Conservation (phyloP, 2,113 vertebrate species). For the Pelusios castaneus region DNA sequence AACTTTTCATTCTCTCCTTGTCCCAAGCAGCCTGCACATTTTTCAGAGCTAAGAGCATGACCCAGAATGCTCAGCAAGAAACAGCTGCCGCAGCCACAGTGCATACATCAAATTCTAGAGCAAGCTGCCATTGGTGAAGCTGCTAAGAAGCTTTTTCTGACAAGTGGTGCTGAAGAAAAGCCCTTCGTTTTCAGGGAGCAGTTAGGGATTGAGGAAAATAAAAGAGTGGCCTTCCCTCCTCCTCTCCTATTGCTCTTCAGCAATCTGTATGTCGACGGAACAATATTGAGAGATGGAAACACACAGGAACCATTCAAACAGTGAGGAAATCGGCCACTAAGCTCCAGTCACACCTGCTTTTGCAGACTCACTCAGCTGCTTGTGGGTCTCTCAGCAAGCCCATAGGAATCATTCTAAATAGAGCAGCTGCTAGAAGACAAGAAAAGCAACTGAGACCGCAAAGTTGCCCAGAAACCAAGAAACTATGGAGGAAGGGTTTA, state of each 20-base stretch:
- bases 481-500: neutral
- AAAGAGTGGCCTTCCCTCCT: neutral
- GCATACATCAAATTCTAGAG: neutral
- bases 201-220: neutral
- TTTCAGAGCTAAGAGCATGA: neutral
- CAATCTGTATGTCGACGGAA: neutral
- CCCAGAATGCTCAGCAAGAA: neutral
- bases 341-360: neutral
- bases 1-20: neutral
- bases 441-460: accelerated
- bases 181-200: neutral
- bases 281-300: accelerated
- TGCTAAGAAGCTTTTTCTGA: conserved; percentile 5
- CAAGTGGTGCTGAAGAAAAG: neutral
- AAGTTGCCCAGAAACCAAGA: neutral
- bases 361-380: neutral
- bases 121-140: neutral
- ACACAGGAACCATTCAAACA: neutral
- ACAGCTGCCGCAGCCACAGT: conserved; percentile 1
- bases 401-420: neutral
- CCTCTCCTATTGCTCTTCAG: neutral
- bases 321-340: accelerated
- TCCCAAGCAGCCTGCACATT: neutral
- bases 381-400: neutral
- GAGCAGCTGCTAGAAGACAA: neutral